Conservation (phyloP, 2,113 vertebrate genomes). For the Prochilodus magdalenae region DNA sequence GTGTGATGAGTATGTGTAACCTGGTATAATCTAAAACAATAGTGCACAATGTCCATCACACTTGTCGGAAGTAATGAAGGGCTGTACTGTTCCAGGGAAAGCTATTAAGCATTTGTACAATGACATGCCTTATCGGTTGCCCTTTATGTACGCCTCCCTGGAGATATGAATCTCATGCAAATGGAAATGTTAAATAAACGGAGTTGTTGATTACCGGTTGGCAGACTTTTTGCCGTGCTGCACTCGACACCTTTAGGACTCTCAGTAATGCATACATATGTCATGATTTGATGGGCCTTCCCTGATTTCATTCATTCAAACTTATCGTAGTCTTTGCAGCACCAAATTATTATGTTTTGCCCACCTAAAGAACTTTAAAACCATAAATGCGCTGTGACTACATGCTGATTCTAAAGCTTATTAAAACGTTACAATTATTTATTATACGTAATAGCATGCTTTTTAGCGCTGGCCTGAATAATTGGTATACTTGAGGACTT, state of each 20-base stretch:
- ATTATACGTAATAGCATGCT: too few relatives aligned
- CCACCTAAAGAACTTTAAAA: too few relatives aligned
- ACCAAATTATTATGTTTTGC: too few relatives aligned
- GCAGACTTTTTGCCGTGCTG: background rate
- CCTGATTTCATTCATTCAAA: background rate
- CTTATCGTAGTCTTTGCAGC: background rate
- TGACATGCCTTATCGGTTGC: background rate
- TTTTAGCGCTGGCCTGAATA: too few relatives aligned
- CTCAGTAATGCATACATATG: background rate
- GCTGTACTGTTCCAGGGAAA: background rate
- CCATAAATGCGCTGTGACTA: too few relatives aligned
- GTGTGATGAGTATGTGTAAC: background rate
- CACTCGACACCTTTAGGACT: background rate
- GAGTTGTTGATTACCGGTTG: background rate
- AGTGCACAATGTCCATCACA: background rate
- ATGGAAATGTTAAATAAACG: slow-evolving; percentile 11
- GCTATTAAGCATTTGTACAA: slow-evolving; percentile 9
- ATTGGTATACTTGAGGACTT: too few relatives aligned
- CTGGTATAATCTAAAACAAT: background rate
- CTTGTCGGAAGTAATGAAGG: background rate
- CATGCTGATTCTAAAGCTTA: too few relatives aligned
- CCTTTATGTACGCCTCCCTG: background rate
- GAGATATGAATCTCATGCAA: background rate
- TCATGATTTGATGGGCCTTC: background rate
- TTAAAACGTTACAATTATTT: too few relatives aligned